These are phyloP conservation scores for Gallinago solitaria DNA, from an alignment of 2,797 vertebrate species.

Conservation along the genomic window DNA sequence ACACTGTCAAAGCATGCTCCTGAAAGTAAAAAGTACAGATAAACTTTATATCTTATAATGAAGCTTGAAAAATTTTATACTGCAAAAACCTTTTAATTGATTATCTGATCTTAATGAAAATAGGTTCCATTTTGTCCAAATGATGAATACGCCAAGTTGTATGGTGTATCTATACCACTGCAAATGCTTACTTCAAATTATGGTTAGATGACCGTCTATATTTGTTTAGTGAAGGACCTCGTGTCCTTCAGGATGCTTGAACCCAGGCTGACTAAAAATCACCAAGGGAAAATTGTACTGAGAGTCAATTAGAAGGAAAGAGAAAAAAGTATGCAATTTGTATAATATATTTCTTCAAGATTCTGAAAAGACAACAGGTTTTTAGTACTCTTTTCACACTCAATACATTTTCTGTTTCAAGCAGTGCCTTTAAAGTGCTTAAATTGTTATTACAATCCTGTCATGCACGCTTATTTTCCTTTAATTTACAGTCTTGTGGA, in stretches of 20 bases:
- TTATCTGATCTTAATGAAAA: neutral
- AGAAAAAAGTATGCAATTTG: neutral
- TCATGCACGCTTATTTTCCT: neutral
- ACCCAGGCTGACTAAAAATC: neutral
- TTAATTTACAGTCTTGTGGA: neutral
- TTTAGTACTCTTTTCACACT: neutral
- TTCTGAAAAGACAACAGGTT: neutral
- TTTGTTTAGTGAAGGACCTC: neutral
- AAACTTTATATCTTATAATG: neutral
- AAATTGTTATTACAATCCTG: neutral
- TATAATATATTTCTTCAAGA: neutral
- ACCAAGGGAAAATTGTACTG: neutral
- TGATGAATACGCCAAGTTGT: neutral
- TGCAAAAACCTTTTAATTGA: neutral
- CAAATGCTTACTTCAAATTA: neutral
- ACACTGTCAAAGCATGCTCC: neutral
- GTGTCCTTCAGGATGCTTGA: neutral
- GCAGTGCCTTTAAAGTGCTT: neutral
- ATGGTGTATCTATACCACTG: neutral
- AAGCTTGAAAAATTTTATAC: neutral
- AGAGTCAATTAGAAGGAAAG: neutral
- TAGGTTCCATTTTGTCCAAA: neutral
- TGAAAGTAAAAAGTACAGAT: neutral
- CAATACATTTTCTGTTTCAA: neutral
- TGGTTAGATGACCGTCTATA: neutral